phyloP scores from a whole-genome alignment of 2,113 vertebrate genomes.

The Istiophorus platypterus region DNA sequence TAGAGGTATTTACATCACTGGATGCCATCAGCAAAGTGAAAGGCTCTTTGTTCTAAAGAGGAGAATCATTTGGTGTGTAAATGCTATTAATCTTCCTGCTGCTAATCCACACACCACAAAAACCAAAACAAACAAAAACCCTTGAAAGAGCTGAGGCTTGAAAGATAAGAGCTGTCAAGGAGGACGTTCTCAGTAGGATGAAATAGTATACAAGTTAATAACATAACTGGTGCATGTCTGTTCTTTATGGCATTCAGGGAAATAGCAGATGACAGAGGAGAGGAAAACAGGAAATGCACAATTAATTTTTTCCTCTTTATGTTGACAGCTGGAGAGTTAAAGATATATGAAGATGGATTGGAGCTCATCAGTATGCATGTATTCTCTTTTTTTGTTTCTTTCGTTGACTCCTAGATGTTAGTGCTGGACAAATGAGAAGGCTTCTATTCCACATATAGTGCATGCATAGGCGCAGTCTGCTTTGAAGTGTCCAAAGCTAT shows the following conservation, averaged over 20 bases:
- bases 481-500: not conserved
- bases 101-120: conserved; percentile 6
- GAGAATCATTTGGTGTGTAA: not conserved
- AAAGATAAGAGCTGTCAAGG: not conserved
- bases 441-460: not conserved
- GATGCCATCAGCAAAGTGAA: not conserved
- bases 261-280: conserved; percentile 17
- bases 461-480: not conserved
- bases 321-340: conserved; percentile 4
- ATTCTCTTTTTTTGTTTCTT: not conserved
- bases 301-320: not conserved
- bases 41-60: not conserved
- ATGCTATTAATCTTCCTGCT: not conserved
- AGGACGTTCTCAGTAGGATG: not conserved
- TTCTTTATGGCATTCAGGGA: not conserved
- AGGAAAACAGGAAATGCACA: not conserved
- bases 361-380: conserved; percentile 21
- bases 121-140: not conserved
- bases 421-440: not conserved
- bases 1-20: not conserved
- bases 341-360: not conserved
- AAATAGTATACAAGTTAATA: not conserved
- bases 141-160: not conserved
- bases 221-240: not conserved
- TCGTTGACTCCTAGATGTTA: not conserved